Conservation (phyloP, 2,797 vertebrate species). For the Sitta carolinensis region DNA sequence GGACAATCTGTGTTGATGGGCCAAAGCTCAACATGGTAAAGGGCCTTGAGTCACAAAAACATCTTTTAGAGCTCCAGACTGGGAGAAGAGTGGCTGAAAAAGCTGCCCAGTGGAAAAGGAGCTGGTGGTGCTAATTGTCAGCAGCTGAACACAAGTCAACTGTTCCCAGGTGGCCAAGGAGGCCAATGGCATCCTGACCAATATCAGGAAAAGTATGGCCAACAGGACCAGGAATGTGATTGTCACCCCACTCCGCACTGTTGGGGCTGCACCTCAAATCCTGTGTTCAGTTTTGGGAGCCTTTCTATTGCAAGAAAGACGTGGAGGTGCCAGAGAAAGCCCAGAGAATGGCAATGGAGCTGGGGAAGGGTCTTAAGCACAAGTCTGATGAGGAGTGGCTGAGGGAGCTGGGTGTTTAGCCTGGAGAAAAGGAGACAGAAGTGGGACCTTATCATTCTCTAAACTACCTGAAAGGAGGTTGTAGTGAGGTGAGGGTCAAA, state of each 20-base stretch:
- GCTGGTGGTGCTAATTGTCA: neutral
- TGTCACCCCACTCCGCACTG: neutral
- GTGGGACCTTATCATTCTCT: neutral
- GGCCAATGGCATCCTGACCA: neutral
- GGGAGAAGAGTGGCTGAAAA: neutral
- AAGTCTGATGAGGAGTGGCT: neutral
- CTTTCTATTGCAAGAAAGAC: neutral
- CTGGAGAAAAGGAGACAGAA: neutral
- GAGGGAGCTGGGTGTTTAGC: neutral
- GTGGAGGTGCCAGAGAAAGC: neutral
- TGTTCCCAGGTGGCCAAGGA: neutral
- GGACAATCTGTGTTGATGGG: neutral
- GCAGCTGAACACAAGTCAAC: neutral
- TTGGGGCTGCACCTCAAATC: neutral
- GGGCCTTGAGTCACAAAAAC: neutral
- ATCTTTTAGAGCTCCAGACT: neutral
- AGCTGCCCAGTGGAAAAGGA: neutral
- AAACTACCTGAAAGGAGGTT: neutral
- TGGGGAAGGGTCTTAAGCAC: neutral
- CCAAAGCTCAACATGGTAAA: neutral
- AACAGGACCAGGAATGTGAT: neutral
- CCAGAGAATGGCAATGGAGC: neutral
- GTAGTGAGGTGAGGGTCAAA: neutral
- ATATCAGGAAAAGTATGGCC: neutral
- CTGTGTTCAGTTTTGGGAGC: neutral